Evolutionary conservation across 2,113 vertebrate genomes (phyloP).

Genomic region (Pygoscelis antarcticus): DNA sequence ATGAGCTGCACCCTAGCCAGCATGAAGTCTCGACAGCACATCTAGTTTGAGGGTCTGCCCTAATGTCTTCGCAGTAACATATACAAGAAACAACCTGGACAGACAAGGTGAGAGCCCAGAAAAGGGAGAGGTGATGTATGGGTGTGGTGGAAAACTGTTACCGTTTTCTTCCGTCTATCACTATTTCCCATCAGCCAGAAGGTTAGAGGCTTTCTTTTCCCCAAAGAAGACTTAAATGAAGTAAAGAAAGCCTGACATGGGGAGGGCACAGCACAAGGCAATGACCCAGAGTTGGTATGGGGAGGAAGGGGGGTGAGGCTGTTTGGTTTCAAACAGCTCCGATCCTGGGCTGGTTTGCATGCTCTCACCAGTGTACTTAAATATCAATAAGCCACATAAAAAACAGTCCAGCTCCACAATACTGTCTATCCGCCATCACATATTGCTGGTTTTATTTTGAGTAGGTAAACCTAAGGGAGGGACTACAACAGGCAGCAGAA

Average conservation of each 20-base stretch:
- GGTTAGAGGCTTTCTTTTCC: neutral
- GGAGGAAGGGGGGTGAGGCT: neutral
- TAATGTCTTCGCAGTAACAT: neutral
- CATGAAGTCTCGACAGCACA: neutral
- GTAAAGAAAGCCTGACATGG: neutral
- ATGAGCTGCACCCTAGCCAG: neutral
- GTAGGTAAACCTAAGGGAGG: neutral
- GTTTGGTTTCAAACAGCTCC: neutral
- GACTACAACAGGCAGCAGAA: neutral
- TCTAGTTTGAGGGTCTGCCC: neutral
- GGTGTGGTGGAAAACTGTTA: neutral
- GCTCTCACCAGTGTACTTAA: neutral
- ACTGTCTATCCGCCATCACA: neutral
- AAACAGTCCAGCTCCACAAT: neutral
- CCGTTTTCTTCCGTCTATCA: neutral
- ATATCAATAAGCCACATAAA: neutral
- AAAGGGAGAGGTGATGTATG: neutral
- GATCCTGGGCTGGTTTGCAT: neutral
- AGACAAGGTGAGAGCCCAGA: neutral
- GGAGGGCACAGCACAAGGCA: neutral
- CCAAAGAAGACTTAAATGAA: fast-evolving
- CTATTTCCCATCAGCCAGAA: neutral
- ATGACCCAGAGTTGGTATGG: neutral
- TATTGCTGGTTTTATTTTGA: neutral
- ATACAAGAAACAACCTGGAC: neutral